Percentiles rank a stretch among this genome's conserved stretches.
Conservation (phyloP, 1,140 invertebrate genomes). For the Zaprionus tsacasi region DNA sequence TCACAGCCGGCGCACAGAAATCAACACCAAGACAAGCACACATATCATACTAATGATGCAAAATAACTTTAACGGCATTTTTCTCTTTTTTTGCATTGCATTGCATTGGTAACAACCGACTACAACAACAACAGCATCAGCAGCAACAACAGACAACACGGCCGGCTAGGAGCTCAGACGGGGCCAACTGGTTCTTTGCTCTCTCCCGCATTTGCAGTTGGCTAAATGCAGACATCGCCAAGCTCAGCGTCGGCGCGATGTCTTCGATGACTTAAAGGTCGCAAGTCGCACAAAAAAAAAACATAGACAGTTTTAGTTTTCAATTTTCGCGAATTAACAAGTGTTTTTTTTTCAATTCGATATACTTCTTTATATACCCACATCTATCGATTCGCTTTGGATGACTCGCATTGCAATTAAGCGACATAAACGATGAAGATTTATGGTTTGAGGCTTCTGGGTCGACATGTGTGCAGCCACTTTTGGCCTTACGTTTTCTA, state of each 20-base stretch:
- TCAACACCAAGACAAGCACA: slow-evolving; percentile 70
- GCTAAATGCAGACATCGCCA: slow-evolving; percentile 69
- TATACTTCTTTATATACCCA: neutral
- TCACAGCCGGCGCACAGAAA: slow-evolving; percentile 69
- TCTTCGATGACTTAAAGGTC: slow-evolving; percentile 67
- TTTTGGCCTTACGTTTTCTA: slow-evolving; percentile 56
- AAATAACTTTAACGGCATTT: slow-evolving; percentile 81
- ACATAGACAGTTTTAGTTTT: slow-evolving; percentile 36
- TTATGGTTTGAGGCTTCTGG: slow-evolving; percentile 63
- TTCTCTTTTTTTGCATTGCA: slow-evolving; percentile 41
- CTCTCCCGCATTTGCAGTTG: slow-evolving; percentile 45
- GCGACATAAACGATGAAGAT: slow-evolving; percentile 55
- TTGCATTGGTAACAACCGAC: slow-evolving; percentile 40
- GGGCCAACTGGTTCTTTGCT: slow-evolving; percentile 74
- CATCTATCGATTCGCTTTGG: neutral
- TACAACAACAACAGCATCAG: slow-evolving; percentile 1
- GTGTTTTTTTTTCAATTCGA: slow-evolving; percentile 52
- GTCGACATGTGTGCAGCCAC: slow-evolving; percentile 25
- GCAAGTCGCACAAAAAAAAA: slow-evolving; percentile 40
- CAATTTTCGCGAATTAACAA: slow-evolving; percentile 55
- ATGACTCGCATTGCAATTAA: slow-evolving; percentile 30
- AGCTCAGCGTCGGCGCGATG: slow-evolving; percentile 16
- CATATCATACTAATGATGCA: slow-evolving; percentile 83
- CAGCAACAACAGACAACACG: slow-evolving; percentile 5
- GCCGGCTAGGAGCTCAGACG: slow-evolving; percentile 48